These are phyloP conservation scores for Notechis scutatus DNA, from an alignment of 2,113 vertebrate species.

Conservation along the genomic window DNA sequence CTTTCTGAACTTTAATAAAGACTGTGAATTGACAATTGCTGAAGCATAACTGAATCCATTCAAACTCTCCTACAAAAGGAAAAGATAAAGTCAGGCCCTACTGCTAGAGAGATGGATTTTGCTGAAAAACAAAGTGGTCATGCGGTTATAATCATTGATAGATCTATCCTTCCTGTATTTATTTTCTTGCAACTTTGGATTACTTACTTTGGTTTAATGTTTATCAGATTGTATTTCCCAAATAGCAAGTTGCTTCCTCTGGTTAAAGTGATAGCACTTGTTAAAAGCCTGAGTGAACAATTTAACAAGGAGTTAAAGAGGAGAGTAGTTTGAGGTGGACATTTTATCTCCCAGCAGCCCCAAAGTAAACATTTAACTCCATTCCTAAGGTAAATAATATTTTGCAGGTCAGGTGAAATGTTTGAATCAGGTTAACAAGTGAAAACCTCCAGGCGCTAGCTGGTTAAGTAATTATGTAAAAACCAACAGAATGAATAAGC, in stretches of 20 bases:
- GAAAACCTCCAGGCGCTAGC: not conserved
- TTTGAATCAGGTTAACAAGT: constrained; percentile 1
- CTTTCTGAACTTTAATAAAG: not conserved
- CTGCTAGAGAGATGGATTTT: constrained; percentile 7
- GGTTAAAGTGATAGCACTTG: not conserved
- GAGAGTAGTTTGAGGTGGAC: not conserved
- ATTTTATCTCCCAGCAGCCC: constrained; percentile 29
- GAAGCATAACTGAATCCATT: not conserved
- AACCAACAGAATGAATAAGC: constrained; percentile 8
- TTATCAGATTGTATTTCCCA: constrained; percentile 8
- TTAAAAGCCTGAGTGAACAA: constrained; percentile 3
- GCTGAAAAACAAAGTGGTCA: not conserved
- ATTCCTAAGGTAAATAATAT: not conserved
- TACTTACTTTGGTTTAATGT: not conserved
- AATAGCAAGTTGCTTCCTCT: not conserved
- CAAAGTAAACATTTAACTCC: constrained; percentile 32
- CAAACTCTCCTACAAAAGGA: not conserved
- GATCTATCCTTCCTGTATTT: not conserved
- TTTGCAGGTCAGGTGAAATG: constrained; percentile 29
- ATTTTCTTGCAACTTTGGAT: not conserved
- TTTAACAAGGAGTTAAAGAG: not conserved
- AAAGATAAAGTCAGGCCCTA: not conserved
- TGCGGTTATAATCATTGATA: not conserved
- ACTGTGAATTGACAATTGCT: not conserved
- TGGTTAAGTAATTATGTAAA: not conserved